Evolutionary conservation across 2,113 vertebrate genomes (phyloP).

Genomic region (Crypturellus undulatus): DNA sequence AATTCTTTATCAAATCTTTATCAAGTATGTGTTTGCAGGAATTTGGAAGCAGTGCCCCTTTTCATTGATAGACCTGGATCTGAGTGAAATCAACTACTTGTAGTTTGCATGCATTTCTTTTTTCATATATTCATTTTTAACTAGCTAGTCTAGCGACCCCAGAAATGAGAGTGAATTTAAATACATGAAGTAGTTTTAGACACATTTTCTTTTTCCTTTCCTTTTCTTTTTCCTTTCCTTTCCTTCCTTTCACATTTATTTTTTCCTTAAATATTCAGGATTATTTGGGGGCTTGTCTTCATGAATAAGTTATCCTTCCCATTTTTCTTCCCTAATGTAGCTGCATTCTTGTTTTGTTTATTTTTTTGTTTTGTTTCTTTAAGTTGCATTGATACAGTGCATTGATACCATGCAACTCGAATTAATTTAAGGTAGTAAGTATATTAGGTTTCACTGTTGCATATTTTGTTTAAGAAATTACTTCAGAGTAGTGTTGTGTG

Average conservation of each 20-base stretch:
- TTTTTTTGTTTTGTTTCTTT: not conserved
- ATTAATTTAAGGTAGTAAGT: not conserved
- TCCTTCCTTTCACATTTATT: not conserved
- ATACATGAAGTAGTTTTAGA: accelerated
- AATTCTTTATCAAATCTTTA: not conserved
- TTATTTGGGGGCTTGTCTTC: not conserved
- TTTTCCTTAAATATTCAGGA: not conserved
- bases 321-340: not conserved
- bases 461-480: not conserved
- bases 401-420: not conserved
- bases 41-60: not conserved
- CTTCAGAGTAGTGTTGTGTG: not conserved
- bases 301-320: not conserved
- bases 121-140: not conserved
- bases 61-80: not conserved
- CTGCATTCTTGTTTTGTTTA: not conserved
- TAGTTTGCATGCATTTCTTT: not conserved
- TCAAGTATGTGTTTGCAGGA: not conserved
- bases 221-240: accelerated
- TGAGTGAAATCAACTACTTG: not conserved
- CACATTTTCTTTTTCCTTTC: not conserved
- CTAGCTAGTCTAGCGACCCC: not conserved
- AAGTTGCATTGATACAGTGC: not conserved
- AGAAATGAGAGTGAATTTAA: not conserved
- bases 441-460: not conserved